A percentile compares a stretch with the other conserved stretches of the same genome.
These are phyloP conservation scores for Siderastrea siderea DNA, from an alignment of 92 coral and sea anemone species.

Conservation along the genomic window DNA sequence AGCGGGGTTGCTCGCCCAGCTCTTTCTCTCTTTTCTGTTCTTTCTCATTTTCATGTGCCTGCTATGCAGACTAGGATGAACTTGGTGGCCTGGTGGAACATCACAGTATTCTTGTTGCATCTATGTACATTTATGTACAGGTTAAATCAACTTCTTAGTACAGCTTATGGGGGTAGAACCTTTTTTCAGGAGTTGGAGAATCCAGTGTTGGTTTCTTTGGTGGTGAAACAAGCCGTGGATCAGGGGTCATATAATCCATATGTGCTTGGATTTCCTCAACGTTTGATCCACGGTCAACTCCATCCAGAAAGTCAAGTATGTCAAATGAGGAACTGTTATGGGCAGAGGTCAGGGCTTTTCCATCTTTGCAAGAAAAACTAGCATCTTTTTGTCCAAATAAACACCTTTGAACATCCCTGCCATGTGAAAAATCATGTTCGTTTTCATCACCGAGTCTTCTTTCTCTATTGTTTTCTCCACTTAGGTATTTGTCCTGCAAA, in stretches of 20 bases:
- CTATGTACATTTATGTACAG: no score
- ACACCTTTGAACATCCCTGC: conserved; percentile 48
- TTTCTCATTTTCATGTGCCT: no score
- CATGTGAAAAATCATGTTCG: neutral
- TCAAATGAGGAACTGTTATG: conserved; percentile 48
- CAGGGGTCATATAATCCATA: conserved; percentile 33
- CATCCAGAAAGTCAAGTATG: conserved; percentile 70
- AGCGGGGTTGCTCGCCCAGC: no score
- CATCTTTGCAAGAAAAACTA: neutral
- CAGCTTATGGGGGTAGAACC: conserved; percentile 67
- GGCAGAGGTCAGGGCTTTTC: neutral
- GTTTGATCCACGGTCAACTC: conserved; percentile 27
- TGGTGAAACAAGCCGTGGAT: conserved; percentile 60
- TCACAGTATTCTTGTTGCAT: no score
- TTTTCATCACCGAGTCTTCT: neutral
- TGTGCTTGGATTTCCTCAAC: neutral
- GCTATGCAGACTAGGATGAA: no score
- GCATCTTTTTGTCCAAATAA: conserved; percentile 29
- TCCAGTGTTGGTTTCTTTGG: conserved; percentile 76
- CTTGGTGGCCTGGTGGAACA: no score
- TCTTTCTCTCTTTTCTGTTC: no score
- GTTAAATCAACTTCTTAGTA: neutral
- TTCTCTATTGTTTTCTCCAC: conserved; percentile 1
- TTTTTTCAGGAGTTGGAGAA: conserved; percentile 71
- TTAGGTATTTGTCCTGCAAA: conserved; percentile 18